Base-by-base conservation (phyloP, 2,888 invertebrate species). In the Chrysomela aeneicollis region DNA sequence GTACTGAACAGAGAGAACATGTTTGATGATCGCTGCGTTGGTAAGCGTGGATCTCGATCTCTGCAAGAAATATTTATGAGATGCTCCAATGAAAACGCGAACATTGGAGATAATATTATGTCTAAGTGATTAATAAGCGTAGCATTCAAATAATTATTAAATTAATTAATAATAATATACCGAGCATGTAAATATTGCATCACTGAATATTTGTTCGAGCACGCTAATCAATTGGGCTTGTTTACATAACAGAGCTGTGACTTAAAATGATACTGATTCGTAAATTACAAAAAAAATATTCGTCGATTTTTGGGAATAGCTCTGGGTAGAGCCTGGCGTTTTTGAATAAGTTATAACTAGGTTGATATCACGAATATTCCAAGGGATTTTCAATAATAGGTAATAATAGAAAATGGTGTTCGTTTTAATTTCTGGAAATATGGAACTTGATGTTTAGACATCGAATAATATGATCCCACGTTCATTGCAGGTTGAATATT, bases 191-290 rank as follows among this genome's bases (percentile, higher is more conserved):
- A 66, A 66, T 62, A 66, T 66, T 66, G 66, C 66, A 55, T 59
- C 62, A 62, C 59, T 50, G 42, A 62, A 62, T 66, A 62, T 62
- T 59, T 62, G 57, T 46, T 42, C 54, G 63, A 63, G 54, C 63
- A 21, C 59, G 63, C 52, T 26, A 26, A 26, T 55, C 59, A 63
- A 63, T 63, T 52, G 63, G 59, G 46, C 53, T 47, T 66, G 62
- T 66, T 66, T 66, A 66, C 66, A 62, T 66, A 55, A 66, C 26
- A 59, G 66, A 59, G 54, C 66, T 62, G 54, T 66, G 66, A 66
- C 65, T 61, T 10, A 8, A 4, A 35, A 10, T 10, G 4, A 49
- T 18, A 65, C 51, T 59, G 62, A 62, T 66, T 66, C 47, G 26
- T 22, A 57, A 57, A 46, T 57, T 26, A 57, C 21, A 57, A 26